Evolutionary conservation across 2,888 invertebrate species (phyloP), one percentile per base, ranked within the genome.

Genomic region (Scaptomyza polygonia): DNA sequence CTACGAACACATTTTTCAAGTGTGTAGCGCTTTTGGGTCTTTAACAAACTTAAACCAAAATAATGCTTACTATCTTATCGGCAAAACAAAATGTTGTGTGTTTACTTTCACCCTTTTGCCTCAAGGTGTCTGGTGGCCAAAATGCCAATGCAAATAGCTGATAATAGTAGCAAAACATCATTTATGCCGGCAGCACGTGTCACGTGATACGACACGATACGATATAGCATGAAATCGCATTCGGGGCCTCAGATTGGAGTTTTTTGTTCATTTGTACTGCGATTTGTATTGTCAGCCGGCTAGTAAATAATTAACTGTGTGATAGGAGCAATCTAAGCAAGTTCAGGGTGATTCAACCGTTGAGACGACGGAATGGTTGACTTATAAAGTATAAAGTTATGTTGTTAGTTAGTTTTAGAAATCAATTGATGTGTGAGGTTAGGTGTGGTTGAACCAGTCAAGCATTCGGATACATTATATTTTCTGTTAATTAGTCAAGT

Each of bases 101-200:
- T 36, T 36, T 30, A 49, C 53, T 44, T 47, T 48, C 43, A 59
- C 45, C 55, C 55, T 63, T 52, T 55, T 3, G 36, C 40, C 8
- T 27, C n/a, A n/a, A 3, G 3, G 32, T 27, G 61, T 49, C 44
- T 48, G 47, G 39, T 36, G 8, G 29, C 34, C n/a, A n/a, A 36
- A 44, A 57, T 21, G 12, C 36, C 36, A 43, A 32, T 32, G 55
- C 16, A 39, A 36, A 42, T 45, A 49, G 29, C 62, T 65, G 73
- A 73, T 73, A 75, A 48, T 47, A 42, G 43, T 54, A 16, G 16
- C 16, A 39, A 30, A 30, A 39, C 16, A 39, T 16, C 39, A 39
- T 16, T 39, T 54, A 71, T 75, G 49, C 62, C 65, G 65, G 59
- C 62, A 45, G 66, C 74, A 78, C 75, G 79, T 77, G 77, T 67